phyloP scores from a whole-genome alignment of 2,888 invertebrate genomes.

The Arge pagana region DNA sequence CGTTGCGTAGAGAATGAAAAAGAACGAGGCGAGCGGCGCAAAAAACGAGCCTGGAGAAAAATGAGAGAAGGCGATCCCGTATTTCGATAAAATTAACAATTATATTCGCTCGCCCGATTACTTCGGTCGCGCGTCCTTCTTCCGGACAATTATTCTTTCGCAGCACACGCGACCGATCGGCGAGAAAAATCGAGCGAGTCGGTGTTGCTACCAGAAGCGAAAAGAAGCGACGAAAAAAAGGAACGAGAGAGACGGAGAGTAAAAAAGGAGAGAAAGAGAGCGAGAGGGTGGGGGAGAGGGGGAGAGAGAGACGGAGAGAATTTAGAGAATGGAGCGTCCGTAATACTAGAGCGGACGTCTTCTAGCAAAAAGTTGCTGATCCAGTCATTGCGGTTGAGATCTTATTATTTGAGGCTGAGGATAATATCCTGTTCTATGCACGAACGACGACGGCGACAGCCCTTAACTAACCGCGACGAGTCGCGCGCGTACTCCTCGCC shows the following conservation, averaged over 20 bases:
- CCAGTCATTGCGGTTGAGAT: slow-evolving; percentile 47
- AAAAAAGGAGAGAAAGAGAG: slow-evolving; percentile 18
- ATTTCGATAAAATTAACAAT: slow-evolving; percentile 1
- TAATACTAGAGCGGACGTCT: background rate
- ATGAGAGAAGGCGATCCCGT: background rate
- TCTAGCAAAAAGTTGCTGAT: slow-evolving; percentile 13
- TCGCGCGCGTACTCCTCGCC: slow-evolving; percentile 21
- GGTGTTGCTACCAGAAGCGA: no score
- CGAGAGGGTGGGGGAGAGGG: slow-evolving; percentile 16
- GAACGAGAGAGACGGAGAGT: no score
- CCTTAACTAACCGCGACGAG: slow-evolving; percentile 40
- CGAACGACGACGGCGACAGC: slow-evolving; percentile 48
- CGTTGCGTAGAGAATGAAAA: background rate
- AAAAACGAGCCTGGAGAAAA: background rate
- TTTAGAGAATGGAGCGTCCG: background rate
- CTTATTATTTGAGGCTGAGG: slow-evolving; percentile 46
- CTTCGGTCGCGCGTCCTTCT: no score
- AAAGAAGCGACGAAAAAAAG: no score
- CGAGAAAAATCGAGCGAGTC: no score
- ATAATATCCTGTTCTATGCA: slow-evolving; percentile 53
- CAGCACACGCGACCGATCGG: no score
- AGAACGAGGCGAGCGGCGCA: background rate
- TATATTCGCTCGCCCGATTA: slow-evolving; percentile 9
- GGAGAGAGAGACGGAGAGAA: slow-evolving; percentile 6
- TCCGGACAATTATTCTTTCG: no score